Conservation (phyloP, 1,140 invertebrate species). For the Drosophila ananassae region DNA sequence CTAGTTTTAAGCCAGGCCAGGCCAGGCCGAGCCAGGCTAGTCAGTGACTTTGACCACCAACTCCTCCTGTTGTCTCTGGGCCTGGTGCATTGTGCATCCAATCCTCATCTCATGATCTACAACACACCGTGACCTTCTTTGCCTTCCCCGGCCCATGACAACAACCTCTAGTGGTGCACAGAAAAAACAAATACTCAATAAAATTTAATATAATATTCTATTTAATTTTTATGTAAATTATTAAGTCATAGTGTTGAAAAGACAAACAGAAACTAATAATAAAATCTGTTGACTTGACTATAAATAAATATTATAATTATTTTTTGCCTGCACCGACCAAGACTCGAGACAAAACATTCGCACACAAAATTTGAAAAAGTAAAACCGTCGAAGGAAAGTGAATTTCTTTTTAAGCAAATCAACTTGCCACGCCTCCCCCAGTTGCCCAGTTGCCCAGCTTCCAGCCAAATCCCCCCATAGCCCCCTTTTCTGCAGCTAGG, state of each 20-base stretch:
- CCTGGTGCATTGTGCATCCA: constrained; percentile 59
- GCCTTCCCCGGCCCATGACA: constrained; percentile 41
- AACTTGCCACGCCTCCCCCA: constrained; percentile 65
- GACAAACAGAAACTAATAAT: neutral
- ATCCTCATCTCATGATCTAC: constrained; percentile 72
- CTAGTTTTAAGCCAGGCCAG: constrained; percentile 16
- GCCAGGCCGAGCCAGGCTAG: neutral
- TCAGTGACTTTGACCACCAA: constrained; percentile 49
- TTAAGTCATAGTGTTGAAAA: neutral
- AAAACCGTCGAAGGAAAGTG: constrained; percentile 72
- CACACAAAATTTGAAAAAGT: constrained; percentile 59
- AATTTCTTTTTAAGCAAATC: constrained; percentile 82
- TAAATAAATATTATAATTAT: neutral
- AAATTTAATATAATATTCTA: neutral
- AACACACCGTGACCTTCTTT: constrained; percentile 74
- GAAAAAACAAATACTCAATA: neutral
- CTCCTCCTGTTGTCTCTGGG: constrained; percentile 25
- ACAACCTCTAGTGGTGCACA: neutral
- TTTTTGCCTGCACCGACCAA: constrained; percentile 14
- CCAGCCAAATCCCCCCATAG: neutral
- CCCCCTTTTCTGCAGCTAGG: constrained; percentile 37
- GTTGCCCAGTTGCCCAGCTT: neutral
- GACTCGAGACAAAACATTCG: constrained; percentile 22
- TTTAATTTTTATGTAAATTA: neutral
- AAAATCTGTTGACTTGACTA: neutral